Percentiles rank a stretch among this genome's conserved stretches.
Conservation (phyloP, 2,113 vertebrate genomes). For the Elachura formosa region DNA sequence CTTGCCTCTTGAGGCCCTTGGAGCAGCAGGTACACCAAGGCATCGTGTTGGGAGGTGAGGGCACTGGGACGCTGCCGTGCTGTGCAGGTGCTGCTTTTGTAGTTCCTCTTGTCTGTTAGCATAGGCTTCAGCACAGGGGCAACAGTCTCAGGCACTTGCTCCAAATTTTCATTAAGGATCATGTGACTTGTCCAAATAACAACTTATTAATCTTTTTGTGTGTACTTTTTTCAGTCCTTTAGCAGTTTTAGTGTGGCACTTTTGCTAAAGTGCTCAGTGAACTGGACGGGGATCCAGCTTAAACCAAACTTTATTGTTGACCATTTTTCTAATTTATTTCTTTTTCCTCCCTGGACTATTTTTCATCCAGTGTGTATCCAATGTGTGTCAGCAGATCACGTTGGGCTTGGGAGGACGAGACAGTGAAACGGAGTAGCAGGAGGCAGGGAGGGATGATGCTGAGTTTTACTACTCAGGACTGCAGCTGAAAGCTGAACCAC, state of each 20-base stretch:
- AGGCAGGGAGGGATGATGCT: not conserved
- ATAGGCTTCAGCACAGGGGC: not conserved
- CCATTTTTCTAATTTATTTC: not conserved
- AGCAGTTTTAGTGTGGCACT: not conserved
- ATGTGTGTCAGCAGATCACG: not conserved
- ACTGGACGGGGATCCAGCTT: not conserved
- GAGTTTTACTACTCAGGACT: not conserved
- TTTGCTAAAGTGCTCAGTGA: not conserved
- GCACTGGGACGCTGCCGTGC: not conserved
- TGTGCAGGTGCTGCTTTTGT: not conserved
- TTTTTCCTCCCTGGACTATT: not conserved
- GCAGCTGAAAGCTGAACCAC: not conserved
- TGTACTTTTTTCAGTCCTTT: not conserved
- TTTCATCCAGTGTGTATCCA: not conserved
- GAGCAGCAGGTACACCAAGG: not conserved
- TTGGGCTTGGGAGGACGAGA: rapidly evolving
- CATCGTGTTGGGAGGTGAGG: not conserved
- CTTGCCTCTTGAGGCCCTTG: not conserved
- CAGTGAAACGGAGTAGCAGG: not conserved
- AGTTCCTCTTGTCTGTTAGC: not conserved
- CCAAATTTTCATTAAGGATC: not conserved
- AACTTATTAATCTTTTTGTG: not conserved
- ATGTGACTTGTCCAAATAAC: not conserved
- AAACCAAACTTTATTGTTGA: not conserved
- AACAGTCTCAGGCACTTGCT: not conserved